Base-by-base conservation (phyloP, 2,888 invertebrate species). In the Brenthis hecate region DNA sequence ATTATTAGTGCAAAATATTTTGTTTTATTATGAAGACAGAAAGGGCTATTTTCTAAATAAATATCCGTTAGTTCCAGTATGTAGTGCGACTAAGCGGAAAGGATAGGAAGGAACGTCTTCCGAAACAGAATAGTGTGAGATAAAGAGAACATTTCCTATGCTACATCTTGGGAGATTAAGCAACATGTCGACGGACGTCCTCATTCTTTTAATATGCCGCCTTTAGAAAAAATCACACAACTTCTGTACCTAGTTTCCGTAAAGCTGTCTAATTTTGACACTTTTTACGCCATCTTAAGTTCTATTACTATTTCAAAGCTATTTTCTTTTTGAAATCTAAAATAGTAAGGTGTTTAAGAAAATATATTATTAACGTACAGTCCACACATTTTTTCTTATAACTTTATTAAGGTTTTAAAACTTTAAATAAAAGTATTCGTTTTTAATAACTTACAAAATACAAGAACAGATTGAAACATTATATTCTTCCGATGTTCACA, bases 141-240 rank as follows among this genome's bases (percentile, higher is more conserved):
- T 91, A 91, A 91, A 91, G 91, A 86, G 91, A 91, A 91, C 90
- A 91, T 91, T 91, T 91, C 92, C 92, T 90, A 87, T 86, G 87
- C 92, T 90, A 87, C 87, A 88, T 86, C 89, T 88, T 82, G 85
- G 83, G 78, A 28, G 28, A 78, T 79, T 78, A 91, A 91, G 84
- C 86, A 90, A 88, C 89, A 88, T 89, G 88, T 85, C 84, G 75
- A 80, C 78, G 79, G 75, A 80, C 78, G 79, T 78, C 77, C 80
- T 79, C 80, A 81, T 80, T 82, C 81, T 81, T 84, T 84, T 84
- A 85, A 85, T 78, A 75, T 70, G 77, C 72, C 60, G 60, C 13
- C 60, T 50, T 79, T 76, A 80, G 77, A 78, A 81, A 85, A 81
- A 82, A 82, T 81, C 81, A 78, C 77, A 80, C 79, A 77, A 77